Evolutionary conservation across 2,113 vertebrate genomes (phyloP), one percentile per base, ranked within the genome.

Genomic region (Cephalopholis sonnerati): DNA sequence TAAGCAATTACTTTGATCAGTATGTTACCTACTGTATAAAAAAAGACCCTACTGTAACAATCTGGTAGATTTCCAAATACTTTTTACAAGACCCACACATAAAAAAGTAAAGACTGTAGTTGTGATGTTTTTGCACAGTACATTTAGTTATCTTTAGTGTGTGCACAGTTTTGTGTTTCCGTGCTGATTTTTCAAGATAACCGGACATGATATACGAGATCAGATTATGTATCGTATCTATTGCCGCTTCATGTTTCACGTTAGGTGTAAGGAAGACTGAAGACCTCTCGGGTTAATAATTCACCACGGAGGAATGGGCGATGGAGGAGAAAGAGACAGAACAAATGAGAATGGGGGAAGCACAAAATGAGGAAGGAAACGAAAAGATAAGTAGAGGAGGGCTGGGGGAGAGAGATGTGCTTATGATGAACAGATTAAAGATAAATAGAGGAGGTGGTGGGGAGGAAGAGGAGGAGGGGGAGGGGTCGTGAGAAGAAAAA

Each of bases 391-490:
- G 73, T 17, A 29, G 57, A 71, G 73, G 29, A 44, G 75, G 61
- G 29, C 44, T 55, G 67, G 44, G 46, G 65, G 63, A 73, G 80
- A 74, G 64, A 74, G 77, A 82, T 44, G 90, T 67, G 79, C 41
- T 57, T 74, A 75, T 74, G 84, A 88, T 81, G 88, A 86, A 64
- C 48, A 68, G 88, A 89, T 86, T 69, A 76, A 86, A 84, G 74
- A 84, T 77, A 79, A 74, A 81, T 78, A 67, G 79, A 81, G 63
- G 61, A 48, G 59, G 72, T 51, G 68, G 41, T 13, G 55, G 51
- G 55, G 48, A 70, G 46, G 61, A 69, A 29, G 67, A 50, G 41
- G 24, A 32, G 64, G 63, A 17, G 32, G 17, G 18, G 50, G 4
- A 36, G 8, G 58, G 24, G 44, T 5, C 10, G 63, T 66, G 32